Evolutionary conservation across 2,888 invertebrate species (phyloP), one percentile per base, ranked within the genome.

Genomic region (Helicoverpa assulta): DNA sequence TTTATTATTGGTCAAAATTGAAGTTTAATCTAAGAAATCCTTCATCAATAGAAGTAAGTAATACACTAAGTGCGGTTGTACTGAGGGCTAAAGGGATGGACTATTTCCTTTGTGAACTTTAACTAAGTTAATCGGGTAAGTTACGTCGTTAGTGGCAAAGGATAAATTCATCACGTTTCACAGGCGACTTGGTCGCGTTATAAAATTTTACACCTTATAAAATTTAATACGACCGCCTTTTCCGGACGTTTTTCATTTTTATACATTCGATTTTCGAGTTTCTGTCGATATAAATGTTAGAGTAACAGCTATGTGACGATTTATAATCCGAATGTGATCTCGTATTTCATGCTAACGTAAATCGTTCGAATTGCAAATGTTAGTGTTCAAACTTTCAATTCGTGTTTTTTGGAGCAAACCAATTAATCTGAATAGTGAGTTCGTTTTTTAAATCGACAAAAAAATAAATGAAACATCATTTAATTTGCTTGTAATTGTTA

Each of bases 111-210:
- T 80, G 83, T 81, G 67, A 83, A 81, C 72, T 81, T 70, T 78
- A 79, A 80, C 79, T 75, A 78, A 83, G 80, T 83, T 83, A 83
- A 81, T 83, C 74, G 70, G 70, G 57, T 52, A 78, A 83, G 83
- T 81, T 83, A 76, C 40, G 67, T 76, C 67, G 73, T 78, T 83
- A 80, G 74, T 55, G 83, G 76, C 67, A 60, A 62, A 75, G 78
- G 81, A 74, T 74, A 76, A 81, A 83, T 79, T 76, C 80, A 81
- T 76, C 77, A 77, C 53, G 75, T 70, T 75, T 73, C 64, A 68
- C 65, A 55, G 64, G 18, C 26, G 58, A 78, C 60, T 71, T 58
- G 63, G 59, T 50, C 66, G 57, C 70, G 62, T 60, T 59, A 55
- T 70, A 72, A 70, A 76, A 76, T 80, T 78, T 71, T 71, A 82